A percentile compares a stretch with the other conserved stretches of the same genome.
Evolutionary conservation across 2,113 vertebrate genomes (phyloP).

Genomic region (Ibidorhyncha struthersii): DNA sequence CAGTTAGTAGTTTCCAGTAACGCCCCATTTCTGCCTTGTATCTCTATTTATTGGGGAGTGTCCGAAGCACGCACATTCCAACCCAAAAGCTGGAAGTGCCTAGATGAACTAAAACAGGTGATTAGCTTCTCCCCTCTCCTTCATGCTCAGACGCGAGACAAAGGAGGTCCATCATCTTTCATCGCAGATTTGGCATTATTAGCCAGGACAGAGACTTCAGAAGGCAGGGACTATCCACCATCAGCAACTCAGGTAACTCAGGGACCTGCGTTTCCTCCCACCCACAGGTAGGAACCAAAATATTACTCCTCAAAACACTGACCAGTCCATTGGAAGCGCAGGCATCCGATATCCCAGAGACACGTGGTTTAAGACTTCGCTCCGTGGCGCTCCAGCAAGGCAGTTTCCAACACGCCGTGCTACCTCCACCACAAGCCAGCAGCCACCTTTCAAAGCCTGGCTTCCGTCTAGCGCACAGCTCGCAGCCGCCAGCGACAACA

Average conservation of each 20-base stretch:
- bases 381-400: fast-evolving
- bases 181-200: neutral
- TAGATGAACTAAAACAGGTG: neutral
- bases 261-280: neutral
- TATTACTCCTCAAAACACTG: neutral
- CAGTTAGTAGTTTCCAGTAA: neutral
- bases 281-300: neutral
- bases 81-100: neutral
- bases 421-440: neutral
- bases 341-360: neutral
- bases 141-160: neutral
- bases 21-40: neutral
- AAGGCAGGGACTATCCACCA: neutral
- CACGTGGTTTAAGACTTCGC: fast-evolving
- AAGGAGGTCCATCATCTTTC: no score
- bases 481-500: fast-evolving
- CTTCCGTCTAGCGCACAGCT: neutral
- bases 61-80: neutral
- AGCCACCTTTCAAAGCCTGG: neutral
- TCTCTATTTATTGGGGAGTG: neutral
- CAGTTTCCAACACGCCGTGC: fast-evolving
- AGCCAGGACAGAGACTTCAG: neutral
- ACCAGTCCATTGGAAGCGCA: neutral
- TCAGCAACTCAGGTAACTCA: fast-evolving
- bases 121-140: neutral